Conservation (phyloP, 1,140 invertebrate genomes). For the Kradibia gibbosae region DNA sequence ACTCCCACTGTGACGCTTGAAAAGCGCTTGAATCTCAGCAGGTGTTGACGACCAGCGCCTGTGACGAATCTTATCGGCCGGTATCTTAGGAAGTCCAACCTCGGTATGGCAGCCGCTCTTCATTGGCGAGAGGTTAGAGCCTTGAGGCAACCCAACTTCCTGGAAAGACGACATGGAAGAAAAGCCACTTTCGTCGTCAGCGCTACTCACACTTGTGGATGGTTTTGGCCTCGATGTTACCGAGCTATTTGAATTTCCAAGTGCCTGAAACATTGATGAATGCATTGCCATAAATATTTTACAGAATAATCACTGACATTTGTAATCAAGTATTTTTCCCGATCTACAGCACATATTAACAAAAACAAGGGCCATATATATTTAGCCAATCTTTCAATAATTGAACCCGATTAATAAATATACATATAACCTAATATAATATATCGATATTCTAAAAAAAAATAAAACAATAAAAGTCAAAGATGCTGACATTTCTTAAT, state of each 20-base stretch:
- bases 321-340: too few species aligned
- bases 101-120: conserved; percentile 69
- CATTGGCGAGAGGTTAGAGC: conserved; percentile 54
- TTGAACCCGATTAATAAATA: too few species aligned
- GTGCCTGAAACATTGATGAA: conserved; percentile 38
- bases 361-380: too few species aligned
- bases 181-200: conserved; percentile 86
- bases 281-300: too few species aligned
- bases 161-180: conserved; percentile 87
- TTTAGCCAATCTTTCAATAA: too few species aligned
- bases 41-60: conserved; percentile 70
- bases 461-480: too few species aligned
- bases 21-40: conserved; percentile 63
- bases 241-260: conserved; percentile 14
- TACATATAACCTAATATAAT: too few species aligned
- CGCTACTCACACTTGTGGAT: conserved; percentile 66
- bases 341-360: too few species aligned
- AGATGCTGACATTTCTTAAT: too few species aligned
- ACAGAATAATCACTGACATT: too few species aligned
- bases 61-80: conserved; percentile 63
- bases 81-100: conserved; percentile 67
- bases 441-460: too few species aligned
- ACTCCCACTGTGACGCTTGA: conserved; percentile 63
- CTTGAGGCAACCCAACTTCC: conserved; percentile 79
- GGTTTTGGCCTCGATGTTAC: conserved; percentile 42